phyloP scores from a whole-genome alignment of 2,888 invertebrate species.

The Xestoiulus laeticollis region DNA sequence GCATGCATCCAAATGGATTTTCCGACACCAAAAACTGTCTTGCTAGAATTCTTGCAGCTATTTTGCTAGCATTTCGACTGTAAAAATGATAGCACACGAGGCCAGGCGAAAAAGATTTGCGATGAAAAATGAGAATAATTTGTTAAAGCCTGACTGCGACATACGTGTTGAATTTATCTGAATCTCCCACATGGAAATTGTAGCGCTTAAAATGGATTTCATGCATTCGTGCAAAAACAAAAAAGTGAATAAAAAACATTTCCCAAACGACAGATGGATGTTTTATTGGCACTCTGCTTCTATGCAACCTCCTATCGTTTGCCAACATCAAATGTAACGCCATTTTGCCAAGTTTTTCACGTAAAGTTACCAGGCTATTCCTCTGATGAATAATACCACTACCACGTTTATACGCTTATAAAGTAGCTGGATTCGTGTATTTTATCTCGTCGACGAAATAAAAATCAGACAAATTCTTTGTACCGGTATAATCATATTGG shows the following conservation, averaged over 20 bases:
- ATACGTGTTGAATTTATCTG: constrained; percentile 35
- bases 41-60: not conserved
- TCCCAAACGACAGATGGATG: constrained; percentile 24
- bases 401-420: not conserved
- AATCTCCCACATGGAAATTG: constrained; percentile 28
- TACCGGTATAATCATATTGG: too few species aligned
- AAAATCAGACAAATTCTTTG: too few species aligned
- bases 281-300: constrained; percentile 28
- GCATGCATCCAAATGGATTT: constrained; percentile 5
- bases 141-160: constrained; percentile 18
- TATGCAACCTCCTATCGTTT: not conserved
- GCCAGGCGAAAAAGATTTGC: constrained; percentile 10
- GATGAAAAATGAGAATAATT: constrained; percentile 34
- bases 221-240: constrained; percentile 29
- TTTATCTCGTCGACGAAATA: too few species aligned
- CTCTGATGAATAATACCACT: not conserved
- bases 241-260: constrained; percentile 36
- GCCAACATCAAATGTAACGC: not conserved
- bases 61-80: not conserved
- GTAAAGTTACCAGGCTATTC: not conserved
- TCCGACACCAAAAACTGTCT: not conserved
- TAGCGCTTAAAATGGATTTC: constrained; percentile 16
- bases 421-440: too few species aligned
- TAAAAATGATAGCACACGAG: not conserved
- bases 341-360: not conserved